phyloP scores from a whole-genome alignment of 2,888 invertebrate species.

The Papilio gigon region DNA sequence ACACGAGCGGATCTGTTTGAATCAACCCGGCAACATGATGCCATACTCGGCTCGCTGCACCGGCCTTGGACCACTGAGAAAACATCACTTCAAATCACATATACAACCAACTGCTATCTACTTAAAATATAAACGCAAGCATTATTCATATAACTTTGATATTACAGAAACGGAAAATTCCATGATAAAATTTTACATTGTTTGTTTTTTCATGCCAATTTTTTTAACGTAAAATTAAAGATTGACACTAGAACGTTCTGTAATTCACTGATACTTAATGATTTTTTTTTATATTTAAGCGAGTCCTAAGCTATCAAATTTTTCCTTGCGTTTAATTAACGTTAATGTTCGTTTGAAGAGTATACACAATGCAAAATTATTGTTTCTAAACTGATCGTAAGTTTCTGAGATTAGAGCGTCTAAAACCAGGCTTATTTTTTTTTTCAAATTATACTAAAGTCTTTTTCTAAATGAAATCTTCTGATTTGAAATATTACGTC shows the following conservation, averaged over 20 bases:
- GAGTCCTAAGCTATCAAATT: no score
- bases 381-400: neutral
- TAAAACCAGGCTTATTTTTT: neutral
- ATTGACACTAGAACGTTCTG: neutral
- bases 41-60: slow-evolving; percentile 32
- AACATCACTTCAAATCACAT: slow-evolving; percentile 8
- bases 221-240: neutral
- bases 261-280: neutral
- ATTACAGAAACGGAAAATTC: neutral
- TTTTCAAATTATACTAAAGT: neutral
- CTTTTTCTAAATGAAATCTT: neutral
- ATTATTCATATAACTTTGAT: slow-evolving; percentile 1
- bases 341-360: neutral
- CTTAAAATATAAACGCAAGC: neutral
- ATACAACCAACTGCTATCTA: slow-evolving; percentile 4
- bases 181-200: neutral
- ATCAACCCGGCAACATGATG: slow-evolving; percentile 31
- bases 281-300: neutral
- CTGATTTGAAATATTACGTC: neutral
- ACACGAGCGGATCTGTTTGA: slow-evolving; percentile 35
- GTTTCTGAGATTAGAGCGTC: neutral
- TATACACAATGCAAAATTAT: slow-evolving; percentile 12
- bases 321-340: neutral
- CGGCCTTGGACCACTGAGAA: slow-evolving; percentile 29
- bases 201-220: neutral